These are phyloP conservation scores for Pseudonaja textilis DNA, from an alignment of 2,113 vertebrate species.

Conservation along the genomic window DNA sequence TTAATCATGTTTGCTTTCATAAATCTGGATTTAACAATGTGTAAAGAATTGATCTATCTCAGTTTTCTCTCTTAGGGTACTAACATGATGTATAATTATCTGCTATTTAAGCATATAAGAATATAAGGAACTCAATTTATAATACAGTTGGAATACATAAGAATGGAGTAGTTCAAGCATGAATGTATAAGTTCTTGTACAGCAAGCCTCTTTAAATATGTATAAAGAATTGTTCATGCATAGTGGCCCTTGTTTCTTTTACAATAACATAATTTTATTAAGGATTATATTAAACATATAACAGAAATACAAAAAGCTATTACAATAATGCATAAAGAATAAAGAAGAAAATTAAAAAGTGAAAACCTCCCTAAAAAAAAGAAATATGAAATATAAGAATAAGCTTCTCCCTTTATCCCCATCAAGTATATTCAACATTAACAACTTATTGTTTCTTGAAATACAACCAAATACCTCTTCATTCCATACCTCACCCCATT, in stretches of 20 bases:
- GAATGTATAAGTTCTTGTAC: background rate
- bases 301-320: background rate
- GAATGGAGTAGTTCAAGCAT: constrained; percentile 22
- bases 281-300: background rate
- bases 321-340: background rate
- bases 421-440: background rate
- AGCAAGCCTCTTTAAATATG: background rate
- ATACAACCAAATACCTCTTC: background rate
- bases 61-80: constrained; percentile 17
- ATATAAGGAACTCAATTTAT: constrained; percentile 13
- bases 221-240: background rate
- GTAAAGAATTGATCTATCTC: constrained; percentile 46
- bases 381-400: background rate
- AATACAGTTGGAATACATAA: constrained; percentile 21
- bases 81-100: constrained; percentile 21
- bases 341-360: background rate
- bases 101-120: constrained; percentile 19
- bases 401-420: background rate
- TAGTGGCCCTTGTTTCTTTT: background rate
- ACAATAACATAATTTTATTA: background rate
- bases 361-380: background rate
- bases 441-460: background rate
- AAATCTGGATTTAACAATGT: constrained; percentile 45
- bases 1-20: constrained; percentile 44
- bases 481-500: background rate